Evolutionary conservation across 2,797 vertebrate genomes (phyloP).

Genomic region (Fistularia commersonii): DNA sequence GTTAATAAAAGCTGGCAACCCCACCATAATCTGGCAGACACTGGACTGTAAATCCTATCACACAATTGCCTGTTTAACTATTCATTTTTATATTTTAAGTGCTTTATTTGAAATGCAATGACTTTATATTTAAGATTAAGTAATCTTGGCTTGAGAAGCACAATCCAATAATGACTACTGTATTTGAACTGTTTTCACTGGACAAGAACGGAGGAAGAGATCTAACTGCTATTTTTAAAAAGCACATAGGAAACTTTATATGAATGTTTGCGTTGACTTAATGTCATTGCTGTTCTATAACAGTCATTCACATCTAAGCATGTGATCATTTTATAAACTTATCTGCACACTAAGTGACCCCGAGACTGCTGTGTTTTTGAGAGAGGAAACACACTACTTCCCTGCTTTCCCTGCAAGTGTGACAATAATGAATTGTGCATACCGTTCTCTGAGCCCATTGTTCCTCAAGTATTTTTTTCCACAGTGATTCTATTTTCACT

Average conservation of each 20-base stretch:
- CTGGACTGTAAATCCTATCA: conserved; percentile 59
- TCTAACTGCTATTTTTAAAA: conserved; percentile 5
- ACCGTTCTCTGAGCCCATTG: conserved; percentile 18
- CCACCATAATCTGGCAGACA: no score
- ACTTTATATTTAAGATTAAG: conserved; percentile 3
- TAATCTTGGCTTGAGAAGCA: conserved; percentile 15
- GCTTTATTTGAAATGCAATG: conserved; percentile 6
- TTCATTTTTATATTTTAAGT: background rate
- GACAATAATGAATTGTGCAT: conserved; percentile 1
- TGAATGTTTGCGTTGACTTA: conserved; percentile 9
- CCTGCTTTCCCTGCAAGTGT: conserved; percentile 2
- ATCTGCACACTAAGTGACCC: background rate
- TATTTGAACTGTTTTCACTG: conserved; percentile 32
- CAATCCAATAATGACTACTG: conserved; percentile 40
- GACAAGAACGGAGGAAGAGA: conserved; percentile 13
- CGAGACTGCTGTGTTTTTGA: conserved; percentile 10
- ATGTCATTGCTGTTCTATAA: no score
- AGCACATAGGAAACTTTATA: conserved; percentile 27
- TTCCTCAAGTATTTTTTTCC: conserved; percentile 15
- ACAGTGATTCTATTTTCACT: background rate
- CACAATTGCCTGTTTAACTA: conserved; percentile 61
- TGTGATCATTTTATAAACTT: no score
- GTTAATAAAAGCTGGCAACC: no score
- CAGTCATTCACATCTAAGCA: no score
- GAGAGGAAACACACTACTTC: conserved; percentile 6